Conservation (phyloP, 1,140 invertebrate species). For the Drosophila neocordata region DNA sequence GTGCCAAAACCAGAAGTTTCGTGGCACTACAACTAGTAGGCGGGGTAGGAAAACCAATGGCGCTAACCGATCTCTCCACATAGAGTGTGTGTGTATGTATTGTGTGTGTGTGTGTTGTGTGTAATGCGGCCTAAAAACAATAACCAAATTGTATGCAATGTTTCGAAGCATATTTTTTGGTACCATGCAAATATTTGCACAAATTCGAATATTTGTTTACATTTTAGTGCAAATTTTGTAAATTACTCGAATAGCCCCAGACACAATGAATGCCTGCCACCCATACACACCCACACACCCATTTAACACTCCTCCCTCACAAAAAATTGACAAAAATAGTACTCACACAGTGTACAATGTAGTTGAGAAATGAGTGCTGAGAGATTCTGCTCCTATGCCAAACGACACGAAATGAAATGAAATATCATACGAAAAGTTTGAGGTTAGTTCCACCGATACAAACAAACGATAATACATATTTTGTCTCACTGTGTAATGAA, state of each 20-base stretch:
- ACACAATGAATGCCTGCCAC: conserved; percentile 17
- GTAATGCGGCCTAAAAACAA: conserved; percentile 16
- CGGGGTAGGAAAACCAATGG: background rate
- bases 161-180: conserved; percentile 52
- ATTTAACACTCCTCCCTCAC: background rate
- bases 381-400: background rate
- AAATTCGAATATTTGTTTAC: conserved; percentile 64
- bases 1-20: conserved; percentile 5
- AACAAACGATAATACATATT: too few relatives aligned
- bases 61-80: background rate
- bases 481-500: too few relatives aligned
- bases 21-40: background rate
- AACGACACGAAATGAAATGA: background rate
- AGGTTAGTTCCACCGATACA: background rate
- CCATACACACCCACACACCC: background rate
- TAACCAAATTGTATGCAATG: background rate
- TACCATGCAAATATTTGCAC: conserved; percentile 68
- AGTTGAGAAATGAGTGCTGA: background rate
- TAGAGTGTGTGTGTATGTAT: too few relatives aligned
- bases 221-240: conserved; percentile 73
- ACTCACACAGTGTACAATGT: background rate
- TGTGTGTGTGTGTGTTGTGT: background rate
- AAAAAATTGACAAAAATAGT: conserved; percentile 9
- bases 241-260: conserved; percentile 54
- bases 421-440: background rate